These are phyloP conservation scores for Epicauta chinensis DNA, from an alignment of 1,140 invertebrate genomes.

Conservation along the genomic window DNA sequence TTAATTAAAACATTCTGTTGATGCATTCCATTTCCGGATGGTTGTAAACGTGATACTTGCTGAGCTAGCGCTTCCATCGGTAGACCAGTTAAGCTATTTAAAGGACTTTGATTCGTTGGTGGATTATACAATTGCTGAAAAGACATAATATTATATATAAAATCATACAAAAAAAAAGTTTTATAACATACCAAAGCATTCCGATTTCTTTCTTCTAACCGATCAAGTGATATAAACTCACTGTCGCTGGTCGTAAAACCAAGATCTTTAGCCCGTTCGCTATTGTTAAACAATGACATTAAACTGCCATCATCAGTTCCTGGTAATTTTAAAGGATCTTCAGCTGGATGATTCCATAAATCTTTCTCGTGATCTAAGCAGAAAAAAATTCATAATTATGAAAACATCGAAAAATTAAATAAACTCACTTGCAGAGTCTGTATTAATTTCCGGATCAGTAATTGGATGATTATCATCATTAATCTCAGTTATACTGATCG, in stretches of 20 bases:
- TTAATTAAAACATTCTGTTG: slow-evolving; percentile 44
- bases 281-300: slow-evolving; percentile 37
- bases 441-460: slow-evolving; percentile 22
- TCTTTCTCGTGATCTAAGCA: background rate
- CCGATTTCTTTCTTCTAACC: slow-evolving; percentile 34
- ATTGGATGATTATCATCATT: slow-evolving; percentile 32
- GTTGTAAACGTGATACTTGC: slow-evolving; percentile 39
- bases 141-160: background rate
- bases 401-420: no score
- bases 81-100: slow-evolving; percentile 33
- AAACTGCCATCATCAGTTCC: slow-evolving; percentile 32
- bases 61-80: slow-evolving; percentile 41
- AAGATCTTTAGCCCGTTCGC: slow-evolving; percentile 38
- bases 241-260: slow-evolving; percentile 38
- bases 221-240: slow-evolving; percentile 39
- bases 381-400: no score
- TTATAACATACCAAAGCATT: slow-evolving; percentile 30
- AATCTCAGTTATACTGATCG: slow-evolving; percentile 37
- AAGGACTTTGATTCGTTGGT: slow-evolving; percentile 21
- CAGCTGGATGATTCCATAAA: slow-evolving; percentile 20
- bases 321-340: slow-evolving; percentile 36
- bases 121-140: slow-evolving; percentile 40
- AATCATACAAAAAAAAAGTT: slow-evolving; percentile 1
- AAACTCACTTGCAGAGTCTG: background rate
- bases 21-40: slow-evolving; percentile 33